Conservation (phyloP, 2,888 invertebrate species). For the Cosmia trapezina region DNA sequence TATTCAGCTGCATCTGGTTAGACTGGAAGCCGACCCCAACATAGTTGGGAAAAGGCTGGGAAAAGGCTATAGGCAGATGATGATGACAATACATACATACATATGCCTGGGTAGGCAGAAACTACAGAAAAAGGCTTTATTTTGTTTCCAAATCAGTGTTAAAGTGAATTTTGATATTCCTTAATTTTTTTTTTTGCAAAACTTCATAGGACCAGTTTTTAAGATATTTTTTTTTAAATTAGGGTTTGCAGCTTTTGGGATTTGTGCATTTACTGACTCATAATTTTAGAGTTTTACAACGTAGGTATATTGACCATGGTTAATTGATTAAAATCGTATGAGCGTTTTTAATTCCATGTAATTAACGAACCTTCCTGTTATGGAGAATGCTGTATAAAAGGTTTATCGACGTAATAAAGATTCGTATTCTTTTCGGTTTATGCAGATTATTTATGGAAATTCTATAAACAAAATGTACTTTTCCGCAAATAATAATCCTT, state of each 20-base stretch:
- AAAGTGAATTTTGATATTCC: background rate
- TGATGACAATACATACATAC: background rate
- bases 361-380: background rate
- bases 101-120: background rate
- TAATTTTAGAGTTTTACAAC: conserved; percentile 16
- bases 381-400: background rate
- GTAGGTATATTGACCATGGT: background rate
- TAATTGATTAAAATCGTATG: conserved; percentile 14
- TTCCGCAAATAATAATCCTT: background rate
- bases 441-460: background rate
- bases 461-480: background rate
- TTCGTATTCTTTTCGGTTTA: background rate
- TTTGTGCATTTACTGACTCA: background rate
- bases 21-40: no score
- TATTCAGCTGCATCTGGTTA: no score
- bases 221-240: background rate
- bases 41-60: no score
- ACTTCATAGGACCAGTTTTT: background rate
- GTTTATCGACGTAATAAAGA: no score
- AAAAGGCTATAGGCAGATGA: no score
- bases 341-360: conserved; percentile 27
- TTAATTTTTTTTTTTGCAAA: background rate
- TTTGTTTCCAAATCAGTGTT: background rate
- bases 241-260: no score
- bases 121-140: background rate